Evolutionary conservation across 2,797 vertebrate genomes (phyloP).

Genomic region (Neomorphus geoffroyi): DNA sequence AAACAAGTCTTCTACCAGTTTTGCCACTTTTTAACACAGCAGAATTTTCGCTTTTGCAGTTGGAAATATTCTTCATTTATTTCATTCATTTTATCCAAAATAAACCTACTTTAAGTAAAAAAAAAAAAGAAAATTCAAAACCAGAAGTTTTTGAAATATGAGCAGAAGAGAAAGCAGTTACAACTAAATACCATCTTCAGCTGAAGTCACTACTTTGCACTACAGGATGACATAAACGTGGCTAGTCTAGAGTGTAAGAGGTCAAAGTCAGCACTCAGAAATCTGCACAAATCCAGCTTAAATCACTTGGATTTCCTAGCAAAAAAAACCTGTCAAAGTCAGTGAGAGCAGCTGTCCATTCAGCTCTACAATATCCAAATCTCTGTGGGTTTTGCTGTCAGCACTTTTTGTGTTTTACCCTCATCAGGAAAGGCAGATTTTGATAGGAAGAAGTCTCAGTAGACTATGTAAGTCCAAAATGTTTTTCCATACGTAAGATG

Average conservation of each 20-base stretch:
- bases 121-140: background rate
- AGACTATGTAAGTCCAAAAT: background rate
- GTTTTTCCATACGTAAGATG: background rate
- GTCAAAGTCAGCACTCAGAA: background rate
- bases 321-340: background rate
- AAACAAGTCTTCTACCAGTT: background rate
- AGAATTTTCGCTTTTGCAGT: background rate
- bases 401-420: background rate
- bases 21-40: background rate
- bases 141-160: background rate
- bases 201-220: background rate
- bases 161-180: background rate
- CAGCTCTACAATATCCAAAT: background rate
- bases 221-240: background rate
- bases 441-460: background rate
- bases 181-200: background rate
- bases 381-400: conserved; percentile 7
- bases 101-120: background rate
- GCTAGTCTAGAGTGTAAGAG: background rate
- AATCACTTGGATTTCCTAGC: background rate
- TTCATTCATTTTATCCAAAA: background rate
- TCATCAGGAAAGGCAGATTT: background rate
- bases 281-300: conserved; percentile 20
- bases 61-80: background rate
- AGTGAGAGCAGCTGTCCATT: conserved; percentile 12